Evolutionary conservation across 1,140 invertebrate species (phyloP).

Genomic region (Drosophila ercepeae): DNA sequence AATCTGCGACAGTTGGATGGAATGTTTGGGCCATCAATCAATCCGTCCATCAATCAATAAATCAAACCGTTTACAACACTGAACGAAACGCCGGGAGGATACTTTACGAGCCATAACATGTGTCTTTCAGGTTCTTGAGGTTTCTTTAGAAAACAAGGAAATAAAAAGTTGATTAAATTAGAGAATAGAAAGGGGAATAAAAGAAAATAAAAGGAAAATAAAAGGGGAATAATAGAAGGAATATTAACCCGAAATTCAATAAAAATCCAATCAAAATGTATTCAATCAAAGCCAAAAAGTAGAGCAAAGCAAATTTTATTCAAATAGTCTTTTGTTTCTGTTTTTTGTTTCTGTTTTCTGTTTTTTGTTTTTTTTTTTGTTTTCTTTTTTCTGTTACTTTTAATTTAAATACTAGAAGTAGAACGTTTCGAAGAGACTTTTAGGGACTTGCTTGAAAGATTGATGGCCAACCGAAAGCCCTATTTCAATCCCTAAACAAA

Average conservation of each 20-base stretch:
- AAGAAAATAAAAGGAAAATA: background rate
- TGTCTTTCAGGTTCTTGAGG: background rate
- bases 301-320: slow-evolving; percentile 20
- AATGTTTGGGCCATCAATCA: slow-evolving; percentile 44
- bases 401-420: slow-evolving; percentile 6
- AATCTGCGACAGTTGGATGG: slow-evolving; percentile 53
- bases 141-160: background rate
- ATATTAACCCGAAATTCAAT: background rate
- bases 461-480: too few species aligned
- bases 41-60: slow-evolving; percentile 50
- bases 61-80: slow-evolving; percentile 27
- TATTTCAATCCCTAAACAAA: too few species aligned
- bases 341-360: too few species aligned
- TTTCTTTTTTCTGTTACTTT: slow-evolving; percentile 2
- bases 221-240: background rate
- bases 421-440: too few species aligned
- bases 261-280: slow-evolving; percentile 3
- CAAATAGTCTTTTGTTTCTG: slow-evolving; percentile 12
- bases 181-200: too few species aligned
- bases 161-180: too few species aligned
- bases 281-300: slow-evolving; percentile 5
- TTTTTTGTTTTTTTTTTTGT: background rate
- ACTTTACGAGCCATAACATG: slow-evolving; percentile 19
- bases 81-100: slow-evolving; percentile 11
- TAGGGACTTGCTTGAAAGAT: too few species aligned